phyloP scores from a whole-genome alignment of 2,113 vertebrate species.

The Hippopotamus amphibius region DNA sequence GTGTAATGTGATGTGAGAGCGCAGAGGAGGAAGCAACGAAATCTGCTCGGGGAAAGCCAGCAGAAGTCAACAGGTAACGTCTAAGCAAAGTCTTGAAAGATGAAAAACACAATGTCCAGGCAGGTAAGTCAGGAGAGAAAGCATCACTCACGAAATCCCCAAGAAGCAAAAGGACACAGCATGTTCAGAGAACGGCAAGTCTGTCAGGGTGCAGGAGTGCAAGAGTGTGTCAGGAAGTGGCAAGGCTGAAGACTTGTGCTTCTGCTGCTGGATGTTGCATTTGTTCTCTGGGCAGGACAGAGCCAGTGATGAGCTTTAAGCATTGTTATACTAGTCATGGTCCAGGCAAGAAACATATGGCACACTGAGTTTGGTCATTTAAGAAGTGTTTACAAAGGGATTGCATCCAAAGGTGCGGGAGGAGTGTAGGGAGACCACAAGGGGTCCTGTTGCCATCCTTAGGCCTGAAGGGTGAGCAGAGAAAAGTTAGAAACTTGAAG shows the following conservation, averaged over 20 bases:
- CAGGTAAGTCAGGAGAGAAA: background rate
- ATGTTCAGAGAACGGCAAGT: background rate
- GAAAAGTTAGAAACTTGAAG: background rate
- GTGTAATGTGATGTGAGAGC: background rate
- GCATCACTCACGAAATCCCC: background rate
- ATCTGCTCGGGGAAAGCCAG: background rate
- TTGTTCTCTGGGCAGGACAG: background rate
- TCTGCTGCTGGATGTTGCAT: background rate
- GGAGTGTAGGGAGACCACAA: background rate
- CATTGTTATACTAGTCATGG: background rate
- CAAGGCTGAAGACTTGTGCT: background rate
- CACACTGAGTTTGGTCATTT: background rate
- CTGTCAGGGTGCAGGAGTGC: fast-evolving
- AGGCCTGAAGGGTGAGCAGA: background rate
- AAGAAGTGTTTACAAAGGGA: slow-evolving; percentile 7
- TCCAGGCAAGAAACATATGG: background rate
- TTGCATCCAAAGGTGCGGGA: background rate
- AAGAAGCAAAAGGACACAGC: background rate
- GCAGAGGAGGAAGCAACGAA: background rate
- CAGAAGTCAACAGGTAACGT: background rate
- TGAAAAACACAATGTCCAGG: background rate
- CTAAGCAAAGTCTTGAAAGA: background rate
- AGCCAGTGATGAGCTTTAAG: background rate
- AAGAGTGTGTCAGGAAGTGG: background rate
- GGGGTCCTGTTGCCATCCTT: background rate